phyloP scores from a whole-genome alignment of 2,888 invertebrate species.

The Laspeyria flexula region DNA sequence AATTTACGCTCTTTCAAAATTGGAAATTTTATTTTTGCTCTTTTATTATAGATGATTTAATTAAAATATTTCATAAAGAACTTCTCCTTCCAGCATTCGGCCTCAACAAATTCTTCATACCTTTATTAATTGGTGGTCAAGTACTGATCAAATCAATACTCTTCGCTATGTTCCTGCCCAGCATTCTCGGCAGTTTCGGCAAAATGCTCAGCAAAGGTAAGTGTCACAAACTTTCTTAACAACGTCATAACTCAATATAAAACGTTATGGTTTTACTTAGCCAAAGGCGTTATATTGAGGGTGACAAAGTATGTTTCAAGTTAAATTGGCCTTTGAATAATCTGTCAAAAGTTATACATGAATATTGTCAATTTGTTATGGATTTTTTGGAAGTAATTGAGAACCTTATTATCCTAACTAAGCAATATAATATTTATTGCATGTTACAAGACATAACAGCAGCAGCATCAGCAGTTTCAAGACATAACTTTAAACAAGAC shows the following conservation, averaged over 20 bases:
- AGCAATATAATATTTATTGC: no score
- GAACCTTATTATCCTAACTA: background rate
- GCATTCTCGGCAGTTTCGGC: conserved; percentile 92
- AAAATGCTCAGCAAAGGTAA: conserved; percentile 94
- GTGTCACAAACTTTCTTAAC: conserved; percentile 13
- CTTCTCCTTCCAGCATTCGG: conserved; percentile 89
- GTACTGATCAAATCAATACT: conserved; percentile 91
- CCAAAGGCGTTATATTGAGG: background rate
- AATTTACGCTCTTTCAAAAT: no score
- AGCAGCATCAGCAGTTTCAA: no score
- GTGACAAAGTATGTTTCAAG: conserved; percentile 3
- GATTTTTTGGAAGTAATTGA: conserved; percentile 2
- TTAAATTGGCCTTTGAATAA: conserved; percentile 5
- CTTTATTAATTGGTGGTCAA: conserved; percentile 93
- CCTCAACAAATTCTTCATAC: conserved; percentile 93
- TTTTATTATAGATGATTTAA: no score
- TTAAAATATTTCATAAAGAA: no score
- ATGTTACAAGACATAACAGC: no score
- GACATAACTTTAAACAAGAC: no score
- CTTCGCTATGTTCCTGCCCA: conserved; percentile 94
- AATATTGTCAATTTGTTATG: conserved; percentile 5
- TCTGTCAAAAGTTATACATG: background rate
- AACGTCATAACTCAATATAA: conserved; percentile 6
- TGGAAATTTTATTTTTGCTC: no score
- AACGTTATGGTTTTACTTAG: conserved; percentile 3